These are phyloP conservation scores for Agrotis ipsilon DNA, from an alignment of 2,888 invertebrate species.

Conservation along the genomic window DNA sequence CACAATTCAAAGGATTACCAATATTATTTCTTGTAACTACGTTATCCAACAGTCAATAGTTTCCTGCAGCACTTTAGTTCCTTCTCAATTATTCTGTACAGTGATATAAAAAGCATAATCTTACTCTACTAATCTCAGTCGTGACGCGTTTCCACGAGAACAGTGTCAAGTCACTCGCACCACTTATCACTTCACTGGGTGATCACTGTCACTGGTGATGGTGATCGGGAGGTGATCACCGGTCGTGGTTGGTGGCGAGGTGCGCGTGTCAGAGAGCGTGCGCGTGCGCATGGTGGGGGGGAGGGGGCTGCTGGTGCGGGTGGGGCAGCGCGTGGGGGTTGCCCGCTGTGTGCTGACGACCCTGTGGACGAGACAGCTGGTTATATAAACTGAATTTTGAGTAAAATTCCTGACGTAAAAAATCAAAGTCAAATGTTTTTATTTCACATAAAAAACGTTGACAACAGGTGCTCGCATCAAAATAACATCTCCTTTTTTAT, in stretches of 20 bases:
- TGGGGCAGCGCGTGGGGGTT: constrained; percentile 80
- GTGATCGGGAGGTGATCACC: constrained; percentile 58
- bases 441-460: no score
- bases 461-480: no score
- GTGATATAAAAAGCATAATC: constrained; percentile 42
- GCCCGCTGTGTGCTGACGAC: constrained; percentile 85
- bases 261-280: constrained; percentile 84
- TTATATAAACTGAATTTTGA: neutral
- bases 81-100: constrained; percentile 1
- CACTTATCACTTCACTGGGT: constrained; percentile 44
- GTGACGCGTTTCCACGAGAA: constrained; percentile 45
- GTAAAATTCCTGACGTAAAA: neutral
- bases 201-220: constrained; percentile 32
- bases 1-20: neutral
- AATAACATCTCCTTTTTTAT: no score
- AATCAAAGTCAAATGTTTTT: no score
- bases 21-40: no score
- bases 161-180: constrained; percentile 50
- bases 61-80: neutral
- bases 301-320: constrained; percentile 79
- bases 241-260: constrained; percentile 68
- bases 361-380: constrained; percentile 69
- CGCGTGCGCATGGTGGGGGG: constrained; percentile 85
- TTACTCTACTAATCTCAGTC: constrained; percentile 66
- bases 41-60: neutral